Evolutionary conservation across 1,140 invertebrate species (phyloP).

Genomic region (Cylas formicarius): DNA sequence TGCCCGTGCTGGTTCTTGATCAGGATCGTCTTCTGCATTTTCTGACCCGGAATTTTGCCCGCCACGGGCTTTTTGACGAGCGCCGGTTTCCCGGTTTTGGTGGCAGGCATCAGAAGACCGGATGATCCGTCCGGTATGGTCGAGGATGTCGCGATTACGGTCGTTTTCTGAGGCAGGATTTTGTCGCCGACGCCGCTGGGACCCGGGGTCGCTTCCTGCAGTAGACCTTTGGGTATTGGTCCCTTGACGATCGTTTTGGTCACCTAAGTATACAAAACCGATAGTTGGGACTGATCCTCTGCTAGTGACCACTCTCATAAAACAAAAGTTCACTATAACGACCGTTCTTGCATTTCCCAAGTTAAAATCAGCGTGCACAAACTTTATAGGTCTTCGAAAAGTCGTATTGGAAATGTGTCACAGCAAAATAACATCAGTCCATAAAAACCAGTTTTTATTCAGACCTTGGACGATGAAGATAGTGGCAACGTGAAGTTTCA

Average conservation of each 20-base stretch:
- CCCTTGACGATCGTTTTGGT: conserved; percentile 42
- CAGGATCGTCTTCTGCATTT: conserved; percentile 41
- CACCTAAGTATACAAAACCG: too few species aligned
- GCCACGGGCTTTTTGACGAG: conserved; percentile 2
- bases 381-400: too few species aligned
- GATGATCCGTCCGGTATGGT: not conserved
- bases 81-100: conserved; percentile 8
- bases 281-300: too few species aligned
- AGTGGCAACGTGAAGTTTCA: too few species aligned
- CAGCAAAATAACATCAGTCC: too few species aligned
- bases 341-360: too few species aligned
- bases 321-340: too few species aligned
- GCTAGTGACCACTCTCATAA: too few species aligned
- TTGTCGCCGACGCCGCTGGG: conserved; percentile 24
- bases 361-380: too few species aligned
- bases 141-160: not conserved
- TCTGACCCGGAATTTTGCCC: conserved; percentile 9
- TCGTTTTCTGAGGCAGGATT: not conserved
- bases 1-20: conserved; percentile 22
- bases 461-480: too few species aligned
- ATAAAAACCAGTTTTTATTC: too few species aligned
- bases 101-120: conserved; percentile 13
- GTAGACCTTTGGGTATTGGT: conserved; percentile 16
- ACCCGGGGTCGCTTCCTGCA: conserved; percentile 41
- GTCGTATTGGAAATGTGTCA: too few species aligned